Conservation (phyloP, 64 coral and sea anemone genomes). For the Stylophora pistillata region DNA sequence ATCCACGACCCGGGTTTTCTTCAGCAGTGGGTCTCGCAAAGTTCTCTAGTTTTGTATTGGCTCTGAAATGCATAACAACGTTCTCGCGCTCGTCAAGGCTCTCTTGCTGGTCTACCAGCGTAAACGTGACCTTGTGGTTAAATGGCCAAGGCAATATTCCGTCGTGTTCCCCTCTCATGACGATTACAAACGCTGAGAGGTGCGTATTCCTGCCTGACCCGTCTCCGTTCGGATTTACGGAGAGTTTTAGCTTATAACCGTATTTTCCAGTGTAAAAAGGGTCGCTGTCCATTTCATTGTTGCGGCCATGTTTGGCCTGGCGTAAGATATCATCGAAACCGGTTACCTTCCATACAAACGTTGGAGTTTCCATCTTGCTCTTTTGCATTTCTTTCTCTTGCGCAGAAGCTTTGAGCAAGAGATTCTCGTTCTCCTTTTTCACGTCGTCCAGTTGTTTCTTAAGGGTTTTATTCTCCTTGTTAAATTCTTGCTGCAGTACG, state of each 20-base stretch:
- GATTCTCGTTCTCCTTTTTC: slow-evolving; percentile 30
- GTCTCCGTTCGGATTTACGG: slow-evolving; percentile 52
- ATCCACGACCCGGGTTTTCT: slow-evolving; percentile 33
- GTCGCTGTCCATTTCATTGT: background rate
- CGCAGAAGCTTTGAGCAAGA: slow-evolving; percentile 4
- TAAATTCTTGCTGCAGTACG: background rate
- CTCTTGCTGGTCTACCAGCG: slow-evolving; percentile 45
- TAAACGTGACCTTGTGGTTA: slow-evolving; percentile 53
- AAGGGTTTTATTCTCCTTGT: slow-evolving; percentile 12
- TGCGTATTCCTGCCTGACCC: slow-evolving; percentile 49
- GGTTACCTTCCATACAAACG: slow-evolving; percentile 36
- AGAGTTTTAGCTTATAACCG: slow-evolving; percentile 50
- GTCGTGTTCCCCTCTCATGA: slow-evolving; percentile 68
- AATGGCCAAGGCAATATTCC: slow-evolving; percentile 60
- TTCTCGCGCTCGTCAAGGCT: slow-evolving; percentile 24
- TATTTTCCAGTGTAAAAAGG: slow-evolving; percentile 55
- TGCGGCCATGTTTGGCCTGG: slow-evolving; percentile 17
- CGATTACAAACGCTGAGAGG: slow-evolving; percentile 53
- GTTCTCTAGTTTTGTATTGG: slow-evolving; percentile 15
- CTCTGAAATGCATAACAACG: slow-evolving; percentile 39
- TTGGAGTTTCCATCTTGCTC: background rate
- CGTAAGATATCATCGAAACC: slow-evolving; percentile 11
- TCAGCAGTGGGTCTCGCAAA: slow-evolving; percentile 34
- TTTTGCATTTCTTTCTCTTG: slow-evolving; percentile 21
- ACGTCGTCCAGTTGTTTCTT: slow-evolving; percentile 33